Evolutionary conservation across 2,797 vertebrate species (phyloP).

Genomic region (Ptychobarbus kaznakovi): DNA sequence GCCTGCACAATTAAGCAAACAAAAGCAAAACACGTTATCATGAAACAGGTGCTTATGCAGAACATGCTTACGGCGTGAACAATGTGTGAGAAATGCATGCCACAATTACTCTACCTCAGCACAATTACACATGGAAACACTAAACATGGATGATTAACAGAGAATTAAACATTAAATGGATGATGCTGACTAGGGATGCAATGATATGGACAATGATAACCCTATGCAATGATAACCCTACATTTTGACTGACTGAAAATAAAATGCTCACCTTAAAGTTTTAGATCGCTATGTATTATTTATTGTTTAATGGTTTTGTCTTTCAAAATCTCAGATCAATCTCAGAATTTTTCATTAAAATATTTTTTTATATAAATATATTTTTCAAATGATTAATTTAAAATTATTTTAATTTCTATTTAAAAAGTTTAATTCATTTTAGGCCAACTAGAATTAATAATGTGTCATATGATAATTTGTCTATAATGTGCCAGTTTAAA

Average conservation of each 20-base stretch:
- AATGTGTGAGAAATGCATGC: not conserved
- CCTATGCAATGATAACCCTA: not conserved
- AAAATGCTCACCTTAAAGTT: not conserved
- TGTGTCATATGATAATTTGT: not conserved
- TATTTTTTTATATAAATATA: no score
- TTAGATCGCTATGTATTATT: not conserved
- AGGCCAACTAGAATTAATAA: not conserved
- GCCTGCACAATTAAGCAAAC: conserved; percentile 48
- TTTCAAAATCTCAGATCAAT: not conserved
- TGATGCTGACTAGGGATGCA: not conserved
- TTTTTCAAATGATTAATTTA: not conserved
- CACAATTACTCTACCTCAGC: conserved; percentile 14
- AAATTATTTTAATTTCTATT: not conserved
- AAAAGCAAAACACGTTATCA: conserved; percentile 42
- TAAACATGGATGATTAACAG: not conserved
- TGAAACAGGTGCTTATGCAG: conserved; percentile 38
- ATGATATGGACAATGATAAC: no score
- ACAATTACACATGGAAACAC: conserved; percentile 21
- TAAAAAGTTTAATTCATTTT: not conserved
- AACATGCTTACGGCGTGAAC: conserved; percentile 28
- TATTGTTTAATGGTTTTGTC: not conserved
- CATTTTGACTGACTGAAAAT: not conserved
- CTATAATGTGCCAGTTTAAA: not conserved
- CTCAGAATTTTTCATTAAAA: no score
- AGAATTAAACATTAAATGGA: not conserved